Evolutionary conservation across 2,888 invertebrate species (phyloP).

Genomic region (Drosophila cracens): DNA sequence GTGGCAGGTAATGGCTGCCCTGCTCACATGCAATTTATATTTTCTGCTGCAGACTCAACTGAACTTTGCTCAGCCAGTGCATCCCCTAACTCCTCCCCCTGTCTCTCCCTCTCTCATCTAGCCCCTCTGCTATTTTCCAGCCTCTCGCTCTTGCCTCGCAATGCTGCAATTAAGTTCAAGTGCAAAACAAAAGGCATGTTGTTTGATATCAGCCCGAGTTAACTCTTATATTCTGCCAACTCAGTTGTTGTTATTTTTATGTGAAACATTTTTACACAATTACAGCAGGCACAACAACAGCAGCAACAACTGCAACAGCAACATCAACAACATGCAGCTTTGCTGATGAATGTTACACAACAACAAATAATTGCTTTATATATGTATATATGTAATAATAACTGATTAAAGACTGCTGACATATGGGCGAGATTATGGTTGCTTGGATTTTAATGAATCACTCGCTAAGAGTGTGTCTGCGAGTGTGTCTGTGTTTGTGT

Average conservation of each 20-base stretch:
- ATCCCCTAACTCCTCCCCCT: background rate
- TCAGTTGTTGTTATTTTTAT: conserved; percentile 60
- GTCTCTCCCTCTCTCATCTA: background rate
- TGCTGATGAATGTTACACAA: conserved; percentile 32
- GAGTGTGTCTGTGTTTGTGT: too few relatives aligned
- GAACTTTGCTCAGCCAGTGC: conserved; percentile 50
- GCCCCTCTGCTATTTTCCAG: background rate
- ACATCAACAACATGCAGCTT: background rate
- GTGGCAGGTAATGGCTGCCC: conserved; percentile 73
- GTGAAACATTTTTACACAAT: conserved; percentile 69
- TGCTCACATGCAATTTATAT: conserved; percentile 79
- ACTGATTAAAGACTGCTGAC: conserved; percentile 69
- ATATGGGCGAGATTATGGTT: conserved; percentile 46
- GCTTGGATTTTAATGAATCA: conserved; percentile 33
- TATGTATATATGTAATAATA: conserved; percentile 49
- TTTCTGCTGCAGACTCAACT: conserved; percentile 51
- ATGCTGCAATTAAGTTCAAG: conserved; percentile 76
- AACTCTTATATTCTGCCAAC: conserved; percentile 35
- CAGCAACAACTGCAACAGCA: conserved; percentile 26
- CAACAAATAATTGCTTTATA: conserved; percentile 44
- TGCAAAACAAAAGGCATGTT: conserved; percentile 78
- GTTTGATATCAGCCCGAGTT: conserved; percentile 70
- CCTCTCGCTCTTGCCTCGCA: conserved; percentile 13
- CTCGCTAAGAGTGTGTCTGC: conserved; percentile 3
- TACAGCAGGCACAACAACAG: conserved; percentile 42